phyloP scores from a whole-genome alignment of 1,140 invertebrate species.

The Babylonia areolata region DNA sequence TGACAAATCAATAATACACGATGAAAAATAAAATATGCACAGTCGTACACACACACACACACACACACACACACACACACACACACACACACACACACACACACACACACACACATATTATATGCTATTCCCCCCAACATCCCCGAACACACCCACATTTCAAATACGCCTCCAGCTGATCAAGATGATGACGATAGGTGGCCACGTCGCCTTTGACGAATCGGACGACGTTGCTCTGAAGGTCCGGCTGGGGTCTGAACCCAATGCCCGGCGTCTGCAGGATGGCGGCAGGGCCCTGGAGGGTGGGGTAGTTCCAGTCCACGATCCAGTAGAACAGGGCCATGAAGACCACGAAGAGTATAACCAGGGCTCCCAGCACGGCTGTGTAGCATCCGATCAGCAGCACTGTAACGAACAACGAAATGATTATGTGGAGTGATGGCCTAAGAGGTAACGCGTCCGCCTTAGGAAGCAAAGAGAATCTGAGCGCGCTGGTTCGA shows the following conservation, averaged over 20 bases:
- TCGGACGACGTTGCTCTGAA: conserved; percentile 95
- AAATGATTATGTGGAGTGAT: too few relatives aligned
- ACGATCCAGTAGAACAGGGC: conserved; percentile 95
- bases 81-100: too few relatives aligned
- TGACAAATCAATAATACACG: too few relatives aligned
- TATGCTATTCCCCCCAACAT: too few relatives aligned
- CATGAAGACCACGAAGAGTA: conserved; percentile 92
- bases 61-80: too few relatives aligned
- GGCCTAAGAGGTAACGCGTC: too few relatives aligned
- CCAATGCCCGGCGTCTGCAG: conserved; percentile 79
- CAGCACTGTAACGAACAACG: conserved; percentile 63
- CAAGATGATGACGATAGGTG: conserved; percentile 59
- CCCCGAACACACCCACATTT: conserved; percentile 58
- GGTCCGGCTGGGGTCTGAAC: conserved; percentile 94
- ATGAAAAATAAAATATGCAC: too few relatives aligned
- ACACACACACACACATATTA: too few relatives aligned
- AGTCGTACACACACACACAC: too few relatives aligned
- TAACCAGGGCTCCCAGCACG: conserved; percentile 89
- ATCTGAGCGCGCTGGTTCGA: too few relatives aligned
- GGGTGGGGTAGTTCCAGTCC: conserved; percentile 89
- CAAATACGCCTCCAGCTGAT: conserved; percentile 63
- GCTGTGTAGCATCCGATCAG: conserved; percentile 94
- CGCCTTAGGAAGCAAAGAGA: too few relatives aligned
- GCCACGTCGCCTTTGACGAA: conserved; percentile 79
- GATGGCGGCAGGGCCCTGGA: conserved; percentile 87